Percentiles rank a stretch among this genome's conserved stretches.
Conservation (phyloP, 2,888 invertebrate species). For the Suillia variegata region DNA sequence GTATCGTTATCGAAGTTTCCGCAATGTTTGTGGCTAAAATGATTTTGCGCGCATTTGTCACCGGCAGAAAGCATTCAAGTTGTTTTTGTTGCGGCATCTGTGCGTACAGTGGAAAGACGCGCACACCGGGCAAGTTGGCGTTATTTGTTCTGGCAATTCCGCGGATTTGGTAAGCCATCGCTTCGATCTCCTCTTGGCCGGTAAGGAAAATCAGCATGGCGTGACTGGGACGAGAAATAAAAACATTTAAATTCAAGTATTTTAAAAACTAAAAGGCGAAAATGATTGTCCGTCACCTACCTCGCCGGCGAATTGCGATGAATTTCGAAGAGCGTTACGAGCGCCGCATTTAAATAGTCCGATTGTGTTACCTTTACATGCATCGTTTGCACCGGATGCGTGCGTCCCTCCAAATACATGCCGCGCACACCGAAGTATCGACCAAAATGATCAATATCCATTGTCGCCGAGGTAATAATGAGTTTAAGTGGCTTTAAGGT, state of each 20-base stretch:
- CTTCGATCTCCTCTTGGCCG: conserved; percentile 96
- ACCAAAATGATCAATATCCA: conserved; percentile 93
- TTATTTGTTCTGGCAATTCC: conserved; percentile 71
- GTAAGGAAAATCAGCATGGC: conserved; percentile 93
- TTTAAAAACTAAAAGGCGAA: no score
- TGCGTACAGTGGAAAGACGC: conserved; percentile 88
- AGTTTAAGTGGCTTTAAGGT: conserved; percentile 72
- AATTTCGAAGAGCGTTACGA: conserved; percentile 88
- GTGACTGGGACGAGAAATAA: conserved; percentile 69
- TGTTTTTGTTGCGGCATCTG: conserved; percentile 86
- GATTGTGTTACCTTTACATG: conserved; percentile 74
- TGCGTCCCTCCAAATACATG: conserved; percentile 88
- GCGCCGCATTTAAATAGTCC: conserved; percentile 82
- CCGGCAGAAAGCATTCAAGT: conserved; percentile 80
- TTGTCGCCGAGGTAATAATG: conserved; percentile 93
- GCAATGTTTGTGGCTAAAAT: conserved; percentile 97
- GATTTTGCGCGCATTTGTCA: conserved; percentile 81
- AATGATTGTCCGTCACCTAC: no score
- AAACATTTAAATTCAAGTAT: not conserved
- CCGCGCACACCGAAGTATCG: conserved; percentile 88
- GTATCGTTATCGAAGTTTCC: conserved; percentile 96
- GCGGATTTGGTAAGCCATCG: conserved; percentile 76
- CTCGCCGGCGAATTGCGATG: conserved; percentile 71
- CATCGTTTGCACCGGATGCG: conserved; percentile 78
- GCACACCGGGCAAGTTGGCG: conserved; percentile 66